Evolutionary conservation across 2,888 invertebrate genomes (phyloP).

Genomic region (Trichacis sp.): DNA sequence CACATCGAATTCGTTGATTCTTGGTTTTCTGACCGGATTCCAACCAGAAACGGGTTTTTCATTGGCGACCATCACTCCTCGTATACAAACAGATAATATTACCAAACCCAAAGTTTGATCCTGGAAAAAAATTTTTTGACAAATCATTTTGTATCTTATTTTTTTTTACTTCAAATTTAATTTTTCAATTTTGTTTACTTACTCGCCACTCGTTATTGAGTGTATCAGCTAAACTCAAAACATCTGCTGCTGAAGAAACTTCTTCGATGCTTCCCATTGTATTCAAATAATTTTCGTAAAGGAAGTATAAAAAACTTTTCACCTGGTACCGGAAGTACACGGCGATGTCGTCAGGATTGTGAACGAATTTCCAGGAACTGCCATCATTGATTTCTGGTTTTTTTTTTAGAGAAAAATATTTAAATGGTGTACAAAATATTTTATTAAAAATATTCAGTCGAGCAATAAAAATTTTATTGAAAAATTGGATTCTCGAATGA

Average conservation of each 20-base stretch:
- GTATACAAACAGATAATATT: conserved; percentile 68
- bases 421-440: too few relatives aligned
- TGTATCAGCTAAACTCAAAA: conserved; percentile 79
- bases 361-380: conserved; percentile 72
- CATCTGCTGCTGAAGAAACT: conserved; percentile 72
- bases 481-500: too few relatives aligned
- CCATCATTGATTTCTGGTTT: too few relatives aligned
- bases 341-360: conserved; percentile 76
- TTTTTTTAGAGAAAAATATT: too few relatives aligned
- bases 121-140: conserved; percentile 42
- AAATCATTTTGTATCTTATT: not conserved
- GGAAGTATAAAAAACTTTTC: conserved; percentile 75
- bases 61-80: conserved; percentile 81
- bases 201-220: conserved; percentile 78
- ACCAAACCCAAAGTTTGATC: conserved; percentile 56
- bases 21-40: conserved; percentile 76
- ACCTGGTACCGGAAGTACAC: conserved; percentile 79
- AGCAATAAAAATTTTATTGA: too few relatives aligned
- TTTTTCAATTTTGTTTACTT: conserved; percentile 58
- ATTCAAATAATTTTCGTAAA: conserved; percentile 81
- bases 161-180: conserved; percentile 4
- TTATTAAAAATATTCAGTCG: too few relatives aligned
- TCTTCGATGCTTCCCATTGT: conserved; percentile 76
- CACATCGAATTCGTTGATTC: conserved; percentile 45
- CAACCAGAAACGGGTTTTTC: conserved; percentile 77